phyloP scores from a whole-genome alignment of 92 coral and sea anemone genomes.

The Phenganax marumi region DNA sequence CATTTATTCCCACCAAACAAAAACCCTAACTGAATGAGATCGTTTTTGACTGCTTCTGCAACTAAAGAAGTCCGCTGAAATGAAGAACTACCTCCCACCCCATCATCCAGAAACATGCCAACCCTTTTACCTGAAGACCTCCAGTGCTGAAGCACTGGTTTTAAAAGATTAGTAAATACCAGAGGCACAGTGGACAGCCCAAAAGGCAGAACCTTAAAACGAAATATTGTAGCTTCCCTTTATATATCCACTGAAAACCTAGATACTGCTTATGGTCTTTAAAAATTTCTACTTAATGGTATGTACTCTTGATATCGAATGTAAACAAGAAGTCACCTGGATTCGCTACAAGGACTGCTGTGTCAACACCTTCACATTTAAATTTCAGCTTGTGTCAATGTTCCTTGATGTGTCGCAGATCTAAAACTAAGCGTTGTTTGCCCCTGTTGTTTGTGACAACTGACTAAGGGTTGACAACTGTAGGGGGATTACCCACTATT shows the following conservation, averaged over 20 bases:
- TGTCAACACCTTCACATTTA: constrained; percentile 25
- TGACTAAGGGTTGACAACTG: constrained; percentile 45
- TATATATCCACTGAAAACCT: constrained; percentile 29
- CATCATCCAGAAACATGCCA: constrained; percentile 45
- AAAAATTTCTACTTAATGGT: constrained; percentile 19
- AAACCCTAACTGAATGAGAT: constrained; percentile 41
- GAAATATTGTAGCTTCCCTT: constrained; percentile 29
- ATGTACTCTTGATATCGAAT: constrained; percentile 33
- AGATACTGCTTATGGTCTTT: constrained; percentile 8
- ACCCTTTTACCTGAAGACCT: constrained; percentile 44
- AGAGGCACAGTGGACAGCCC: constrained; percentile 44
- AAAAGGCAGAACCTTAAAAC: constrained; percentile 23
- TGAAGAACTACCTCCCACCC: constrained; percentile 23
- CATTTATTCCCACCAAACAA: constrained; percentile 38
- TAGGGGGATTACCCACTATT: constrained; percentile 25
- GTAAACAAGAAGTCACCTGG: constrained; percentile 27
- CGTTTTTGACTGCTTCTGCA: constrained; percentile 20
- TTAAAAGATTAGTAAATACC: constrained; percentile 39
- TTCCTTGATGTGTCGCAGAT: constrained; percentile 51
- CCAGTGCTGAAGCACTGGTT: constrained; percentile 45
- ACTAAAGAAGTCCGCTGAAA: constrained; percentile 9
- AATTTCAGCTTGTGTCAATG: constrained; percentile 28
- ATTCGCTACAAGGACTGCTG: background rate
- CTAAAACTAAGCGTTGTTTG: constrained; percentile 52
- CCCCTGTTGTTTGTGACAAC: constrained; percentile 46